These are phyloP conservation scores for Pachyramphus minor DNA, from an alignment of 2,113 vertebrate species.

Conservation along the genomic window DNA sequence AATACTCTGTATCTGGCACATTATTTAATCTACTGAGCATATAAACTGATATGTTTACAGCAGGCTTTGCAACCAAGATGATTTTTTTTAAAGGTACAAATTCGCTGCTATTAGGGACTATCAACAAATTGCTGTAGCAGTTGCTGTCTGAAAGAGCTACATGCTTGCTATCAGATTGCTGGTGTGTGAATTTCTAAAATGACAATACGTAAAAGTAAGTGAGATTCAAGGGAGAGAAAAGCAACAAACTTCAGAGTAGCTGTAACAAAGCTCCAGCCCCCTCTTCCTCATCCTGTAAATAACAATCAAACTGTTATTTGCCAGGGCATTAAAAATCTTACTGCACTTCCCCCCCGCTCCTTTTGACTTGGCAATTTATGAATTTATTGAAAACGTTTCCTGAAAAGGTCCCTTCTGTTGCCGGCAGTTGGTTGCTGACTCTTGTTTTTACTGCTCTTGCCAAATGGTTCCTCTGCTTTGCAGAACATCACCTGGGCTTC, in stretches of 20 bases:
- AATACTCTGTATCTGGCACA: neutral
- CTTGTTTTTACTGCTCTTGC: neutral
- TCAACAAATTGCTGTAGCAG: neutral
- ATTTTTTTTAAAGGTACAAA: neutral
- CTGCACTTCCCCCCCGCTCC: neutral
- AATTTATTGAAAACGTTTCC: neutral
- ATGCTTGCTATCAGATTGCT: neutral
- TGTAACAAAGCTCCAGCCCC: neutral
- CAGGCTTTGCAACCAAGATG: neutral
- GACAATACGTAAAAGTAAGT: neutral
- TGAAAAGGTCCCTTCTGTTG: constrained; percentile 26
- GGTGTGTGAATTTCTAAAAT: neutral
- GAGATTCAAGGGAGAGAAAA: neutral
- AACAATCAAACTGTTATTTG: neutral
- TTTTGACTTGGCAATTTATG: neutral
- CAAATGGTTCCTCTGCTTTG: neutral
- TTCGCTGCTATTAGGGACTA: neutral
- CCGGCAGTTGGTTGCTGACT: neutral
- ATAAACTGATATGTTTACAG: neutral
- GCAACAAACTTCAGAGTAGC: neutral
- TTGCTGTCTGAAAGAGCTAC: neutral
- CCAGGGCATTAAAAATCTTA: neutral
- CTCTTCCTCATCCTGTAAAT: neutral
- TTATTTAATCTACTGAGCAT: neutral
- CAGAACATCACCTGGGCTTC: constrained; percentile 1